Evolutionary conservation across 2,113 vertebrate species (phyloP), one percentile per base, ranked within the genome.

Genomic region (Steatornis caripensis): DNA sequence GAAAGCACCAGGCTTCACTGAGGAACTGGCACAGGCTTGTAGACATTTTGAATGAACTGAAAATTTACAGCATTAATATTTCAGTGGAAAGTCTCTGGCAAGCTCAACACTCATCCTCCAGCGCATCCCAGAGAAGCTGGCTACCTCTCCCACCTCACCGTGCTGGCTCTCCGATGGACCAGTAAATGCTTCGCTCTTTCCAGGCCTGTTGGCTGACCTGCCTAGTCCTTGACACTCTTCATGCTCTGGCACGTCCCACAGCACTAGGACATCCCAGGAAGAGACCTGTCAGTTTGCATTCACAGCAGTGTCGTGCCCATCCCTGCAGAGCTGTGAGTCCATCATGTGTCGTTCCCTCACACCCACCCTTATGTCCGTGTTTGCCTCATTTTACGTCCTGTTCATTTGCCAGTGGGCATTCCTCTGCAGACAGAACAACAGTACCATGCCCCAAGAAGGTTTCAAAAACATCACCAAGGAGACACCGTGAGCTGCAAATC

Each of bases 221-320:
- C 22, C 19, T 41, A 22, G 51, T 27, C 49, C 36, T 70, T 78
- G 39, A 62, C 32, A 41, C 24, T 43, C 45, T 43, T 32, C 29
- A 16, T 18, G 17, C 39, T 68, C 71, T 2, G 1, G 68, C 36
- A 70, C 0, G 1, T 69, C 57, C 32, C 61, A 69, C 3, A 1
- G 72, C n/a, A 57, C 30, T 36, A 71, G 46, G 77, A 61, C 29
- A 46, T 27, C 58, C 53, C 53, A 84, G 19, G 13, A 84, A 75
- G 14, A 65, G 49, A 53, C 32, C n/a, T 53, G 19, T 3, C 24
- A 29, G 32, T 17, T 61, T 43, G 30, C 1, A 1, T 39, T 72
- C 27, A 14, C 0, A 2, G 43, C 49, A 46, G 26, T 7, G 30
- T 9, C 3, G 0, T 23, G n/a, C 21, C 41, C 1, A 0, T 58